These are phyloP conservation scores for Ispidina picta DNA, from an alignment of 2,797 vertebrate genomes.

Conservation along the genomic window DNA sequence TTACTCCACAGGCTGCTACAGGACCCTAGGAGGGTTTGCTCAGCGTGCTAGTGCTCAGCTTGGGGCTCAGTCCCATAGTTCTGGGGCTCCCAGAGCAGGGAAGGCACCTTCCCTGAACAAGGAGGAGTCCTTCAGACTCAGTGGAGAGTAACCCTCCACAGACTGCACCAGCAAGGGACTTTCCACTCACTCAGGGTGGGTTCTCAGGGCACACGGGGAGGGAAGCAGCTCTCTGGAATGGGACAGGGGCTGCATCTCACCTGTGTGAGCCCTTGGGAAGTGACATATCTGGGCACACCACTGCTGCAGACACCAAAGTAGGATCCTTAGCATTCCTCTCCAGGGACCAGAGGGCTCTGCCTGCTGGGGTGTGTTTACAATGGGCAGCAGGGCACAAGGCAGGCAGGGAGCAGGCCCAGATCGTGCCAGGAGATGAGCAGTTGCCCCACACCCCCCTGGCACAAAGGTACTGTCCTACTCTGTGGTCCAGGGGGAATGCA, in stretches of 20 bases:
- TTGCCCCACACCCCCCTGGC: not conserved
- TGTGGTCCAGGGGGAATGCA: too few relatives aligned
- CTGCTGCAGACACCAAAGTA: not conserved
- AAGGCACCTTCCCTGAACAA: not conserved
- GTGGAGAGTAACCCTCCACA: not conserved
- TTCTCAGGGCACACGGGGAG: not conserved
- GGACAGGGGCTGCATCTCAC: not conserved
- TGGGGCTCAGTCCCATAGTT: not conserved
- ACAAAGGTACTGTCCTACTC: not conserved
- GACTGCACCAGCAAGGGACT: not conserved
- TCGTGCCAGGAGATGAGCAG: not conserved
- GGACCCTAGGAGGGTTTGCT: not conserved
- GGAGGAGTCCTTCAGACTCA: not conserved
- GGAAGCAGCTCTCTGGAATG: accelerated
- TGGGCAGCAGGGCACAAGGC: not conserved
- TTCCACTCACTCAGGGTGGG: not conserved
- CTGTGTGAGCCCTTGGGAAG: not conserved
- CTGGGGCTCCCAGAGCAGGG: not conserved
- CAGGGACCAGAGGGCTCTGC: not conserved
- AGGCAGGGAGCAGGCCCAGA: not conserved
- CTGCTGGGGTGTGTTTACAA: not conserved
- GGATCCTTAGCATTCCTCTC: not conserved
- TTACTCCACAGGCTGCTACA: not conserved
- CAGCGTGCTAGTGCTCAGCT: not conserved
- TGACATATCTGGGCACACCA: not conserved